A percentile compares a stretch with the other conserved stretches of the same genome.
These are phyloP conservation scores for Cynodonichthys magdalenae DNA, from an alignment of 2,797 vertebrate species.

Conservation along the genomic window DNA sequence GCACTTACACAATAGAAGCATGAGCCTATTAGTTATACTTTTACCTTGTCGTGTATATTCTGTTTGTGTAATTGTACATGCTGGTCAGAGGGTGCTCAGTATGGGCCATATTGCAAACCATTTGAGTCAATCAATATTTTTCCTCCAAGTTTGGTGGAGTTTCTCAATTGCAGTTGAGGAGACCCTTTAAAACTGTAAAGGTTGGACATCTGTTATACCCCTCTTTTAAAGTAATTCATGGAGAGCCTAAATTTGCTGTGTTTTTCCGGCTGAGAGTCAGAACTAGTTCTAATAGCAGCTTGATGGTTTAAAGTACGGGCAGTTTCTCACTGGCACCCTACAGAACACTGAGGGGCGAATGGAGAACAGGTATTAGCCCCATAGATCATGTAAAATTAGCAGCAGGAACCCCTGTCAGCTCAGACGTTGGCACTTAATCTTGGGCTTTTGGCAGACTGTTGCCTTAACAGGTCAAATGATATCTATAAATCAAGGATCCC, in stretches of 20 bases:
- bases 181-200: slow-evolving; percentile 19
- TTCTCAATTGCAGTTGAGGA: slow-evolving; percentile 2
- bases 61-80: background rate
- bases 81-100: background rate
- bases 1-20: background rate
- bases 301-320: slow-evolving; percentile 61
- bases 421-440: slow-evolving; percentile 85
- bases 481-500: slow-evolving; percentile 86
- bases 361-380: slow-evolving; percentile 81
- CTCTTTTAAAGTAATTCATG: slow-evolving; percentile 49
- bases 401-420: slow-evolving; percentile 82
- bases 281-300: slow-evolving; percentile 56
- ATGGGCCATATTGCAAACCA: background rate
- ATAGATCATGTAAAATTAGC: slow-evolving; percentile 88
- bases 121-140: background rate
- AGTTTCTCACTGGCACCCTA: slow-evolving; percentile 58
- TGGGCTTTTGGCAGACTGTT: slow-evolving; percentile 87
- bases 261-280: slow-evolving; percentile 47
- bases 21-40: background rate
- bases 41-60: background rate
- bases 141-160: background rate
- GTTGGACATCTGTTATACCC: slow-evolving; percentile 28
- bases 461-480: slow-evolving; percentile 88
- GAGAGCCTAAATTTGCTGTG: slow-evolving; percentile 35
- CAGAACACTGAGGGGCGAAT: slow-evolving; percentile 61